Evolutionary conservation across 2,113 vertebrate species (phyloP), one percentile per base, ranked within the genome.

Genomic region (Brachyhypopomus gauderio): DNA sequence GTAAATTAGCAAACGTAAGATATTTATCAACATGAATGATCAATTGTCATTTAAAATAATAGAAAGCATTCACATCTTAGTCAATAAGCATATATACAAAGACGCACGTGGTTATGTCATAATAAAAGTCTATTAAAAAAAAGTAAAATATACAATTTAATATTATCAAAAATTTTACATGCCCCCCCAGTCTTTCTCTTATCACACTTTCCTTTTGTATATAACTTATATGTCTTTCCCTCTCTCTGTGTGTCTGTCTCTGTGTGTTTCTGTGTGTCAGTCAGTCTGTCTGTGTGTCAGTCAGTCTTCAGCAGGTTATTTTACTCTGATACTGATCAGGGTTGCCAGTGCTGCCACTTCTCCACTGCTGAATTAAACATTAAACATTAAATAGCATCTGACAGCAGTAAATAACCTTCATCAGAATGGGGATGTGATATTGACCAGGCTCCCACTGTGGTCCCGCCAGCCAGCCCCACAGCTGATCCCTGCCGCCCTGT

Each of bases 321-420:
- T 97, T 96, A 95, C 92, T 92, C 91, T 83, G 90, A 90, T 90
- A 92, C 93, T 91, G 92, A 88, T 88, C 91, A 86, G 75, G 92
- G 94, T 94, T 93, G 90, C 19, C 87, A 91, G 45, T 11, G 88
- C 90, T 91, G 91, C 92, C 94, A 92, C 93, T 93, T 95, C 95
- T 93, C 93, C 93, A 94, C 94, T 92, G 91, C 91, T 94, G 94
- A 96, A 96, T 97, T 95, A 97, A 96, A 96, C 96, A 96, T 95
- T 96, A 96, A 80, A 79, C 80, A 83, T 83, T 83, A 85, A 80
- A 96, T 96, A 93, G 92, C 87, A 92, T 95, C 94, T 96, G 96
- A 96, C 95, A 96, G 96, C 96, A 97, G 98, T 96, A 98, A 98
- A 97, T 96, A 97, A 96, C 94, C 95, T 96, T 95, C 96, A 97